Conservation (phyloP, 2,113 vertebrate species). For the Podarcis muralis region DNA sequence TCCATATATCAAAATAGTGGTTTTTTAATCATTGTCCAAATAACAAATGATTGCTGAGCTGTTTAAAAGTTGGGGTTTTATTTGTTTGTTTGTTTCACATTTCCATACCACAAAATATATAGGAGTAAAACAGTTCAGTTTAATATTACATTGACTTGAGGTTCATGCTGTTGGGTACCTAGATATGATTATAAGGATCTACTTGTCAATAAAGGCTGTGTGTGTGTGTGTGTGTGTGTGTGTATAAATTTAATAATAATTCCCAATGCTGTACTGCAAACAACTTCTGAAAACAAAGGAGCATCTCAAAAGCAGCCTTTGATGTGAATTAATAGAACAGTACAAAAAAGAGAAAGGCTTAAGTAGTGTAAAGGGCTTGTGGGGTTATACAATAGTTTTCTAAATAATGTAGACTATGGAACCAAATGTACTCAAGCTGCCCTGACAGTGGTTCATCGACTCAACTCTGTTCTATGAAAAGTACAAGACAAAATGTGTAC, state of each 20-base stretch:
- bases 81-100: background rate
- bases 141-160: background rate
- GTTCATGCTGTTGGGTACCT: background rate
- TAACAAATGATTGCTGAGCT: background rate
- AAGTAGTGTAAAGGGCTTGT: background rate
- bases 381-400: background rate
- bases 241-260: too few species aligned
- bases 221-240: too few species aligned
- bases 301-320: background rate
- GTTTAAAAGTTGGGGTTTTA: conserved; percentile 19
- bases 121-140: background rate
- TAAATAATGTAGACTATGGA: background rate
- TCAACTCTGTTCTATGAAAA: background rate
- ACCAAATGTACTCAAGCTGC: background rate
- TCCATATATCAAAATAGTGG: conserved; percentile 13
- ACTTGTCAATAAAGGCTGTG: too few species aligned
- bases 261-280: background rate
- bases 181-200: background rate
- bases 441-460: background rate
- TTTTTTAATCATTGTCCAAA: background rate
- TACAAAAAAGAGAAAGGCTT: background rate
- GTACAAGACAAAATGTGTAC: background rate
- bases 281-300: background rate
- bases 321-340: background rate
- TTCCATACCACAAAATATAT: conserved; percentile 1